Conservation (phyloP, 1,140 invertebrate genomes). For the Drosophila saltans region DNA sequence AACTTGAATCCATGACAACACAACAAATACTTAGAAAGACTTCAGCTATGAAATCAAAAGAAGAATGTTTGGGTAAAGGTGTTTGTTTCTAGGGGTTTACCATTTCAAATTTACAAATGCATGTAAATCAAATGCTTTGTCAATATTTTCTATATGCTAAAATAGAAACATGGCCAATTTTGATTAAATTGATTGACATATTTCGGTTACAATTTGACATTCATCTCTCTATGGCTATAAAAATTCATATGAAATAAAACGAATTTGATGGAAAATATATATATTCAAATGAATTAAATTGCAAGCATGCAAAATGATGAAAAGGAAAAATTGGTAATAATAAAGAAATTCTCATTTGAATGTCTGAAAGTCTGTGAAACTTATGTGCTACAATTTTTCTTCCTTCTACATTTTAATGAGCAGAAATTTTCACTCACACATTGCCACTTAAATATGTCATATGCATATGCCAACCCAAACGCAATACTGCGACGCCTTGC, state of each 20-base stretch:
- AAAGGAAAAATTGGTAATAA: background rate
- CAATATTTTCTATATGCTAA: background rate
- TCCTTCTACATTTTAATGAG: constrained; percentile 50
- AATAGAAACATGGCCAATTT: background rate
- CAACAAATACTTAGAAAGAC: too few species aligned
- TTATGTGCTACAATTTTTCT: background rate
- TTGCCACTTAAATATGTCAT: constrained; percentile 78
- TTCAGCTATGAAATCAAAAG: too few species aligned
- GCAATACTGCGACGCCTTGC: background rate
- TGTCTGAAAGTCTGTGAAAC: background rate
- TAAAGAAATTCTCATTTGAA: background rate
- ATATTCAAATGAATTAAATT: background rate
- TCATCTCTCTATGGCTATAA: background rate
- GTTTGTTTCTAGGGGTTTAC: too few species aligned
- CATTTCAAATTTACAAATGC: too few species aligned
- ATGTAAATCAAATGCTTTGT: background rate
- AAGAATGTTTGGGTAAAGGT: too few species aligned
- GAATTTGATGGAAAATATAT: background rate
- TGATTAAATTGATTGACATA: background rate
- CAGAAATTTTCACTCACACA: constrained; percentile 43
- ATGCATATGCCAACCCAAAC: constrained; percentile 48
- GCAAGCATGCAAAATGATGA: background rate
- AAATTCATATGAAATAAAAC: background rate
- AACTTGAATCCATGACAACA: too few species aligned
- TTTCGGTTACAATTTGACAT: constrained; percentile 7